Base-by-base conservation (phyloP, 2,113 vertebrate genomes). In the Scophthalmus maximus region DNA sequence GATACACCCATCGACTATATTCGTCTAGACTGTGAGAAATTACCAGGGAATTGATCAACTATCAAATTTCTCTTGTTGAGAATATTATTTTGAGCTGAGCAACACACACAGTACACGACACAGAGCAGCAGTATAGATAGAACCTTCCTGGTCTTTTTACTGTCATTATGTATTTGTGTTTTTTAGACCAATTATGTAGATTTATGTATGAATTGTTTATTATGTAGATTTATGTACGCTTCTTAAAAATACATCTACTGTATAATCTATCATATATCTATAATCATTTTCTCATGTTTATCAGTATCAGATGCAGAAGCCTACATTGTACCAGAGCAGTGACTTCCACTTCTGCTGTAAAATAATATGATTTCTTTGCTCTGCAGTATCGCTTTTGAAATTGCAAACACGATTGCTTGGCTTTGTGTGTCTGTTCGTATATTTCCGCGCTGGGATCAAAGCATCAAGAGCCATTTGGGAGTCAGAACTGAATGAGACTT, bases 381-480 rank as follows among this genome's bases (percentile, higher is more conserved):
- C 68, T 20, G 0, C 18, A 58, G 49, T 25, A 50, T 75, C 11
- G 29, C 78, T 66, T 79, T n/a, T 69, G 76, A 85, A 81, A 82
- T 27, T 40, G 60, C 44, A 73, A 81, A 79, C 66, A 68, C 52
- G 65, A 84, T 53, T 71, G 80, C 83, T 83, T 29, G 2, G 30
- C 66, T 87, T 79, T 70, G 60, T 80, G 57, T 61, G 79, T 81
- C 78, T 59, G 55, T 67, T 87, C 77, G 67, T 88, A 78, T 84
- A 38, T 8, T 71, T 58, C 63, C 4, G 67, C 50, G 36, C 50
- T 50, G 46, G 86, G 79, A 89, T 90, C 87, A 88, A 84, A 88
- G 83, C 76, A 66, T 77, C 67, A 60, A 80, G 77, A 80, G 78
- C 73, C 81, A 79, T 87, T 86, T 82, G 68, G 81, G 79, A 88